Evolutionary conservation across 2,113 vertebrate genomes (phyloP).

Genomic region (Sylvia atricapilla): DNA sequence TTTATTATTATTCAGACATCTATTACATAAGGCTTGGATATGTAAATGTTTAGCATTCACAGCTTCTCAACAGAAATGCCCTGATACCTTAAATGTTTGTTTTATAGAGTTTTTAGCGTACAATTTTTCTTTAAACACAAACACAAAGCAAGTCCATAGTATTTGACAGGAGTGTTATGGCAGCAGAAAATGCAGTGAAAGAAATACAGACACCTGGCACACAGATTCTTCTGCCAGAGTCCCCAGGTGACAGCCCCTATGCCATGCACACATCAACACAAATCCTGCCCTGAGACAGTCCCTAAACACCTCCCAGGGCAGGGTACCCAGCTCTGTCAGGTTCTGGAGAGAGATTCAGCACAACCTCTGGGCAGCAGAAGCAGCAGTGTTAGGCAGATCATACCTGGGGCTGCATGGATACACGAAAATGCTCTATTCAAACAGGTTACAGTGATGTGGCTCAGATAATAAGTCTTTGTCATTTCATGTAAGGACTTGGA

Average conservation of each 20-base stretch:
- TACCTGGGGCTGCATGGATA: fast-evolving
- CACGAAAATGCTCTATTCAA: background rate
- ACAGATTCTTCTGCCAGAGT: background rate
- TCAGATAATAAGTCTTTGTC: background rate
- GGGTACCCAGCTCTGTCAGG: background rate
- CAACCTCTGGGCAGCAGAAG: background rate
- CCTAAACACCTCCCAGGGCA: background rate
- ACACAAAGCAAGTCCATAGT: background rate
- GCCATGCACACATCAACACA: fast-evolving
- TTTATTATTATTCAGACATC: conserved; percentile 66
- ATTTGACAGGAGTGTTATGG: background rate
- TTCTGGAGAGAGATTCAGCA: background rate
- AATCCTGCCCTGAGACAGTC: background rate
- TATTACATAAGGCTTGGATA: conserved; percentile 66
- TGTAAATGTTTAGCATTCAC: conserved; percentile 46
- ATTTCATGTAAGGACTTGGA: background rate
- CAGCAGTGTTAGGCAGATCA: fast-evolving
- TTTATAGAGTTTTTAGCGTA: background rate
- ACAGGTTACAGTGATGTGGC: background rate
- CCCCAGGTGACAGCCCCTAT: background rate
- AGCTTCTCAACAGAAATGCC: background rate
- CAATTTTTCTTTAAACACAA: background rate
- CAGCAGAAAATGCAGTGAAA: background rate
- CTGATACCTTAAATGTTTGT: background rate
- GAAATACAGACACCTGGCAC: background rate